These are phyloP conservation scores for Zingel zingel DNA, from an alignment of 2,113 vertebrate genomes.

Conservation along the genomic window DNA sequence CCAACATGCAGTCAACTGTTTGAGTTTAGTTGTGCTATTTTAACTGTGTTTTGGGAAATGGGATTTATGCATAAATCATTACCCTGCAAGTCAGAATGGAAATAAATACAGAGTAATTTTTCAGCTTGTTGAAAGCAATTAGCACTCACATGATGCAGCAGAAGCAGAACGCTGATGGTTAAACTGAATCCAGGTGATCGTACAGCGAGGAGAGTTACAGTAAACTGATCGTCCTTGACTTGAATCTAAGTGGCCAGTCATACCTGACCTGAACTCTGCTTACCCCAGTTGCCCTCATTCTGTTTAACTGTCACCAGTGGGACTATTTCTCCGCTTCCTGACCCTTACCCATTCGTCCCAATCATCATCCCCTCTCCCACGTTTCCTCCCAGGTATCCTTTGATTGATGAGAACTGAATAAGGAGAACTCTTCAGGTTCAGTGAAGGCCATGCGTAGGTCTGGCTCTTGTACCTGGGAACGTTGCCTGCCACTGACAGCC, in stretches of 20 bases:
- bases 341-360: conserved; percentile 37
- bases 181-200: conserved; percentile 18
- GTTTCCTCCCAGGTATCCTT: conserved; percentile 78
- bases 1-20: conserved; percentile 15
- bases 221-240: conserved; percentile 8
- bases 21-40: conserved; percentile 40
- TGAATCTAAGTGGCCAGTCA: background rate
- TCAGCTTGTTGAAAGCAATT: conserved; percentile 37
- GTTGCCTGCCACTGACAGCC: conserved; percentile 52
- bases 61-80: conserved; percentile 59
- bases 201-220: background rate
- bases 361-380: conserved; percentile 55
- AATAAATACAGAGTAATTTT: conserved; percentile 15
- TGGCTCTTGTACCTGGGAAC: conserved; percentile 62
- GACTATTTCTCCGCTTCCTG: conserved; percentile 38
- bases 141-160: conserved; percentile 1
- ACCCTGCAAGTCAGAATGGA: conserved; percentile 43
- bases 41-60: conserved; percentile 48
- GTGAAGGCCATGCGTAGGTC: conserved; percentile 62
- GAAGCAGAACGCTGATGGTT: conserved; percentile 16
- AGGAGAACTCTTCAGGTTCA: conserved; percentile 60
- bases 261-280: conserved; percentile 58
- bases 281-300: conserved; percentile 42
- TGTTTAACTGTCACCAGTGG: conserved; percentile 51
- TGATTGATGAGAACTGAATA: conserved; percentile 75